Evolutionary conservation across 2,888 invertebrate genomes (phyloP).

Genomic region (Xestia rhomboidea): DNA sequence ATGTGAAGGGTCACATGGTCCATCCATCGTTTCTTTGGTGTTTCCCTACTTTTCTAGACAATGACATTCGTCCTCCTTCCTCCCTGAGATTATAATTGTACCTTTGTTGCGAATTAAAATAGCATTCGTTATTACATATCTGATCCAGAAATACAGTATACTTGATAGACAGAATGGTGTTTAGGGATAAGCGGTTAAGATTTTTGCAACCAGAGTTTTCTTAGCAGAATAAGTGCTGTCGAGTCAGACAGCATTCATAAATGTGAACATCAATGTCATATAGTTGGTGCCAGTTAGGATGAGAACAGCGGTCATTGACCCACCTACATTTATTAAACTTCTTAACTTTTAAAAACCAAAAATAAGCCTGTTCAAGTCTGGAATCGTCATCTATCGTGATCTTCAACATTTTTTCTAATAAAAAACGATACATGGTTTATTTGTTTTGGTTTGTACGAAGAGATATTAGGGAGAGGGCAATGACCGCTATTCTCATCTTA

Average conservation of each 20-base stretch:
- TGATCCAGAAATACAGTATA: neutral
- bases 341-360: too few relatives aligned
- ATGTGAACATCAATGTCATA: neutral
- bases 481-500: too few relatives aligned
- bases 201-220: neutral
- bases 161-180: neutral
- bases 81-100: neutral
- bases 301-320: too few relatives aligned
- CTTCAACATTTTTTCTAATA: too few relatives aligned
- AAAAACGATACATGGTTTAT: too few relatives aligned
- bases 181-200: neutral
- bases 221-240: neutral
- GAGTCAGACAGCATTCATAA: neutral
- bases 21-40: neutral
- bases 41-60: neutral
- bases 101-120: neutral
- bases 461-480: too few relatives aligned
- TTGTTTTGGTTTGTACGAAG: too few relatives aligned
- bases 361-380: too few relatives aligned
- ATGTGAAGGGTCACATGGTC: neutral
- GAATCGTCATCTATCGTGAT: too few relatives aligned
- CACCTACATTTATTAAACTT: too few relatives aligned
- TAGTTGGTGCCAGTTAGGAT: too few relatives aligned
- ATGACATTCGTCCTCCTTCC: neutral
- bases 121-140: neutral